A percentile compares a stretch with the other conserved stretches of the same genome.
These are phyloP conservation scores for Ceratosolen fusciceps DNA, from an alignment of 1,140 invertebrate genomes.

Conservation along the genomic window DNA sequence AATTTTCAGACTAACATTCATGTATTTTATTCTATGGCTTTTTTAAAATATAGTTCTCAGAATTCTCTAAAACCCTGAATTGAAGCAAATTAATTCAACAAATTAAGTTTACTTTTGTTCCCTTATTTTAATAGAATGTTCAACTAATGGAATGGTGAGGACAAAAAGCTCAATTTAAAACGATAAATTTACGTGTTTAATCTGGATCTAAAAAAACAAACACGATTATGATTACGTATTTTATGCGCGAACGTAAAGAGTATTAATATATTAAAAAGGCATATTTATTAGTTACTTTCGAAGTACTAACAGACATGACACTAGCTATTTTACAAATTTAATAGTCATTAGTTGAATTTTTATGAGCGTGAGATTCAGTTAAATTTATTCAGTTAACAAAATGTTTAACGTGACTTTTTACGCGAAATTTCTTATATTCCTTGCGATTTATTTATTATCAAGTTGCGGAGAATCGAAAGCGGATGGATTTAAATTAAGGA, in stretches of 20 bases:
- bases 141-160: too few species aligned
- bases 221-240: not conserved
- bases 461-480: not conserved
- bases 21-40: too few species aligned
- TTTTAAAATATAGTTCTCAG: too few species aligned
- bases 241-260: not conserved
- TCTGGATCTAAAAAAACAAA: not conserved
- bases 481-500: not conserved
- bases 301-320: not conserved
- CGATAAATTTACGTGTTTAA: not conserved
- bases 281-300: not conserved
- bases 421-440: not conserved
- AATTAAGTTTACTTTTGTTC: too few species aligned
- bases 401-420: not conserved
- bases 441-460: not conserved
- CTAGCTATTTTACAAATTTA: not conserved
- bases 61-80: too few species aligned
- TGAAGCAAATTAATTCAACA: too few species aligned
- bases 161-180: too few species aligned
- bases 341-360: not conserved
- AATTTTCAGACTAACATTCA: too few species aligned
- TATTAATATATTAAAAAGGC: not conserved
- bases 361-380: too few species aligned
- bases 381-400: not conserved
- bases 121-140: too few species aligned